Percentiles rank a stretch among this genome's conserved stretches.
Evolutionary conservation across 2,797 vertebrate genomes (phyloP).

Genomic region (Naso thynnoides): DNA sequence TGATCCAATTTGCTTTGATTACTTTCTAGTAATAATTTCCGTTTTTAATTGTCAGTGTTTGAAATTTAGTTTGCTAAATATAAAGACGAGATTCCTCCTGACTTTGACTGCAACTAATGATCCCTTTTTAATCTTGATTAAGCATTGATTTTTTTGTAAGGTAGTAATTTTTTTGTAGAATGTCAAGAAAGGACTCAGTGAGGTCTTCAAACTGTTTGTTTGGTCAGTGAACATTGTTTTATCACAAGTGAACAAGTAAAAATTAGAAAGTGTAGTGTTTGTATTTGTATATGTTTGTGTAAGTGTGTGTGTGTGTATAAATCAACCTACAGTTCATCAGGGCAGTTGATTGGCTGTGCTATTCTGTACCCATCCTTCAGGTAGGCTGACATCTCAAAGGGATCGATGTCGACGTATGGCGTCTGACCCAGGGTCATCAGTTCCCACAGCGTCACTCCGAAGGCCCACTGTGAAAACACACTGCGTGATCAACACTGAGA

Average conservation of each 20-base stretch:
- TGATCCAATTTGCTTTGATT: neutral
- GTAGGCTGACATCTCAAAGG: slow-evolving; percentile 99
- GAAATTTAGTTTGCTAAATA: too few relatives aligned
- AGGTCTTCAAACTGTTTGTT: neutral
- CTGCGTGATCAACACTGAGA: neutral
- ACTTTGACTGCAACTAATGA: neutral
- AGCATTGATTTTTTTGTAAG: neutral
- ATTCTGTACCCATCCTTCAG: slow-evolving; percentile 99
- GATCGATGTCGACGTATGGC: slow-evolving; percentile 97
- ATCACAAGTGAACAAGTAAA: neutral
- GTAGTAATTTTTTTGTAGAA: too few relatives aligned
- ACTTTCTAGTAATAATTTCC: neutral
- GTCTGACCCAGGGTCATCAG: slow-evolving; percentile 99
- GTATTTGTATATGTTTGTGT: neutral
- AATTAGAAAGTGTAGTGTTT: neutral
- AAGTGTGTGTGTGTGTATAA: neutral
- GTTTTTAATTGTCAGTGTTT: too few relatives aligned
- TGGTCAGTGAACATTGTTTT: neutral
- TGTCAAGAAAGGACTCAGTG: neutral
- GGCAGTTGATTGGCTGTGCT: slow-evolving; percentile 99
- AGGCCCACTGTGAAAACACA: slow-evolving; percentile 91
- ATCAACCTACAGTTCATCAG: slow-evolving; percentile 94
- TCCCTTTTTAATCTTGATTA: neutral
- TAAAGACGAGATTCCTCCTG: neutral
- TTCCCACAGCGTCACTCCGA: slow-evolving; percentile 97